These are phyloP conservation scores for Neogobius melanostomus DNA, from an alignment of 2,113 vertebrate genomes.

Conservation along the genomic window DNA sequence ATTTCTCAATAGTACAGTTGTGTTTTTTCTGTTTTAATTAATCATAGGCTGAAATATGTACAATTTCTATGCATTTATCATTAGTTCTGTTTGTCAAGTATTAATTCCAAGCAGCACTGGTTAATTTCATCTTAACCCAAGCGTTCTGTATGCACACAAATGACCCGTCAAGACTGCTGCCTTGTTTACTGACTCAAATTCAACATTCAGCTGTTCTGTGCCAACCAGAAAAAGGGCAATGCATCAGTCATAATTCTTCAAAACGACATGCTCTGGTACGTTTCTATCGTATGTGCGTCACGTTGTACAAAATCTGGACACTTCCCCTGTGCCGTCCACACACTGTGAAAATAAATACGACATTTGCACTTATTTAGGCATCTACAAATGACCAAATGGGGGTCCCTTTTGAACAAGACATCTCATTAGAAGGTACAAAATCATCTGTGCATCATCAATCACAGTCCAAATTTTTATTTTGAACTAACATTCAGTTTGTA, in stretches of 20 bases:
- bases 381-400: slow-evolving; percentile 45
- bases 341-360: slow-evolving; percentile 64
- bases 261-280: slow-evolving; percentile 2
- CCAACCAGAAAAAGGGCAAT: neutral
- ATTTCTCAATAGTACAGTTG: neutral
- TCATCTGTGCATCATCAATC: slow-evolving; percentile 52
- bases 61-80: slow-evolving; percentile 1
- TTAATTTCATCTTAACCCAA: neutral
- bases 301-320: slow-evolving; percentile 46
- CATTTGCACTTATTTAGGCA: slow-evolving; percentile 50
- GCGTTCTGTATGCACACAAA: neutral
- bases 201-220: neutral
- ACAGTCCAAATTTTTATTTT: neutral
- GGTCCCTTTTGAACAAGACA: slow-evolving; percentile 49
- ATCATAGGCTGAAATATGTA: neutral
- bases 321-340: slow-evolving; percentile 10
- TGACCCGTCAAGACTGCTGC: slow-evolving; percentile 5
- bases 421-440: slow-evolving; percentile 40
- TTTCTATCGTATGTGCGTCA: slow-evolving; percentile 34
- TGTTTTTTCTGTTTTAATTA: neutral
- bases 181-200: neutral
- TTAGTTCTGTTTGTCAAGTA: neutral
- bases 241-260: slow-evolving; percentile 1
- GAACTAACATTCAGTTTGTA: neutral
- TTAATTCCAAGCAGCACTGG: slow-evolving; percentile 6